phyloP scores from a whole-genome alignment of 2,888 invertebrate species.

The Nemotelus nigrinus region DNA sequence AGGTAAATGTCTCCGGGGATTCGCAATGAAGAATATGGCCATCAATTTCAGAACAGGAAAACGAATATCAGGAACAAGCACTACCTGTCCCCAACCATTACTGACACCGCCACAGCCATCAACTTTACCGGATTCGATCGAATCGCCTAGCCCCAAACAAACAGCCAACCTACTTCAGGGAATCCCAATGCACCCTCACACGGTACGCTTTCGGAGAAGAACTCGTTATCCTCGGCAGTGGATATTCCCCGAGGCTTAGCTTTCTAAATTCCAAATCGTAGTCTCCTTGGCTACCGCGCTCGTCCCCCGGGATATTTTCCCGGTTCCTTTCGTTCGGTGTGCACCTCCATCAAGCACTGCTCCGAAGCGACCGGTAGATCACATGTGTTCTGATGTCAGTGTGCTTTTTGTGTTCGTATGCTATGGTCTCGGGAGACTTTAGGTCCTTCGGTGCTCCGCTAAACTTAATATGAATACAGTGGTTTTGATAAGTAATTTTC shows the following conservation, averaged over 20 bases:
- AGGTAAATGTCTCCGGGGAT: neutral
- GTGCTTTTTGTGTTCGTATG: slow-evolving; percentile 36
- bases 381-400: slow-evolving; percentile 16
- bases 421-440: slow-evolving; percentile 13
- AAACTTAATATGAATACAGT: slow-evolving; percentile 36
- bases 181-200: slow-evolving; percentile 43
- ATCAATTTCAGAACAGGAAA: slow-evolving; percentile 29
- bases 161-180: slow-evolving; percentile 8
- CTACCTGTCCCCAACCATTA: neutral
- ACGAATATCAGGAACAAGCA: slow-evolving; percentile 1
- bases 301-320: slow-evolving; percentile 43
- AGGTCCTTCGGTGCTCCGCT: slow-evolving; percentile 26
- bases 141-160: slow-evolving; percentile 14
- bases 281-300: slow-evolving; percentile 44
- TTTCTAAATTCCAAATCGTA: slow-evolving; percentile 42
- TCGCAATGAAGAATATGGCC: neutral
- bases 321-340: slow-evolving; percentile 23
- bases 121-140: neutral
- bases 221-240: slow-evolving; percentile 49
- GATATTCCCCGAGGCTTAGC: slow-evolving; percentile 26
- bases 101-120: slow-evolving; percentile 1
- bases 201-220: slow-evolving; percentile 41
- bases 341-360: slow-evolving; percentile 30
- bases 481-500: neutral
- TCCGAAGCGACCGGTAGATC: slow-evolving; percentile 9